These are phyloP conservation scores for Cinara cedri DNA, from an alignment of 2,888 invertebrate species.

Conservation along the genomic window DNA sequence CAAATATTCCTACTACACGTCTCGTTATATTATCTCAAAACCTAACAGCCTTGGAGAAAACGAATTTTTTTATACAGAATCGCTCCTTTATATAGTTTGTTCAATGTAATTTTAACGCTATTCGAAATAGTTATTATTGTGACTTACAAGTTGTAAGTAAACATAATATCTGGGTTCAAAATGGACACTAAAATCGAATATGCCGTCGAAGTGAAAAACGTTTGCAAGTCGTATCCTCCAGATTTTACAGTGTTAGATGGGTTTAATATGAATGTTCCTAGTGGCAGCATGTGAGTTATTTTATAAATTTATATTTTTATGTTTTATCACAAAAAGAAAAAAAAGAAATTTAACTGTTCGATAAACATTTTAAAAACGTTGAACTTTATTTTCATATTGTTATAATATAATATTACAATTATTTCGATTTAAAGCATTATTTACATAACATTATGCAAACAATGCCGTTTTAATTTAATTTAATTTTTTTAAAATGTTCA, in stretches of 20 bases:
- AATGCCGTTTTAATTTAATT: too few species aligned
- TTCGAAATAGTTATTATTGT: conserved; percentile 12
- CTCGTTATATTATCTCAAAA: neutral
- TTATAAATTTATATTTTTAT: neutral
- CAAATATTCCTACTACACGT: conserved; percentile 7
- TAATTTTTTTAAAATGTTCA: too few species aligned
- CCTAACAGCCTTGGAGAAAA: conserved; percentile 16
- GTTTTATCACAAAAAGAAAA: too few species aligned
- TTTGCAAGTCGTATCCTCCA: conserved; percentile 15
- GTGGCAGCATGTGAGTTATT: conserved; percentile 40
- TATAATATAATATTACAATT: too few species aligned
- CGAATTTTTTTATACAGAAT: neutral
- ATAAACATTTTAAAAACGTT: too few species aligned
- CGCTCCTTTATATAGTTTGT: conserved; percentile 5
- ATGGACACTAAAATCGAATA: conserved; percentile 7
- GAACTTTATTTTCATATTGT: too few species aligned
- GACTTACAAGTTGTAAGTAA: neutral
- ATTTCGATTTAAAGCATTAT: too few species aligned
- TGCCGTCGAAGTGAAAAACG: conserved; percentile 38
- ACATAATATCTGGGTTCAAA: conserved; percentile 35
- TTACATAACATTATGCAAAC: too few species aligned
- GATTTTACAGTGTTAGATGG: conserved; percentile 4
- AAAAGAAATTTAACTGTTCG: too few species aligned
- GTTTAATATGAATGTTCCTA: conserved; percentile 33
- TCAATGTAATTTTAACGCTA: neutral